Base-by-base conservation (phyloP, 2,888 invertebrate species). In the Lithosia quadra region DNA sequence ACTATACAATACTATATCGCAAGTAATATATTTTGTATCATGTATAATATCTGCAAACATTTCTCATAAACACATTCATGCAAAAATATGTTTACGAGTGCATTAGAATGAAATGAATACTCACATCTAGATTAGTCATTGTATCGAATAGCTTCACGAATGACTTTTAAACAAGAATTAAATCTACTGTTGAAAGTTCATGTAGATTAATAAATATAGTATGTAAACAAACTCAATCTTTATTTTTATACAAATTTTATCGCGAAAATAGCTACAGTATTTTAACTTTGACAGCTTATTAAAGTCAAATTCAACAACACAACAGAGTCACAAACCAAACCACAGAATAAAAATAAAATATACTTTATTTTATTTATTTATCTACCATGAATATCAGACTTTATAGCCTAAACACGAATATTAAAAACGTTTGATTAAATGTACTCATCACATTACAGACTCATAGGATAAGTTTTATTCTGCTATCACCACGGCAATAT, bases 91-190 rank as follows among this genome's bases (percentile, higher is more conserved):
- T 34, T 58, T 28, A 33, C 3, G 18, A 33, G 0, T 57, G 1
- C 5, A 57, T 13, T 33, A 13, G 28, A n/a, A n/a, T n/a, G n/a
- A 34, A 15, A 21, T 18, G 2, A 34, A 62, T 80, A 89, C 91
- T 89, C 83, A 92, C 91, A 78, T 92, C 88, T 49, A 92, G 87
- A 72, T 91, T 89, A 65, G 91, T 92, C 91, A 92, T 92, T 72
- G 79, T 86, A 76, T 13, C n/a, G 15, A 57, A 0, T 24, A 8
- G 28, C 7, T 57, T 57, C 28, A 15, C 57, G 15, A 28, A 58
- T 56, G 15, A 24, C 22, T 15, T n/a, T 58, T n/a, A n/a, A 58
- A 34, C 0, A 24, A 56, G 22, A 2, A 43, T 10, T 43, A 43
- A 43, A 22, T 21, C 21, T 2, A 13, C 22, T 11, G 22, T 49